Percentiles rank a stretch among this genome's conserved stretches.
Evolutionary conservation across 2,888 invertebrate genomes (phyloP).

Genomic region (Globia sparganii): DNA sequence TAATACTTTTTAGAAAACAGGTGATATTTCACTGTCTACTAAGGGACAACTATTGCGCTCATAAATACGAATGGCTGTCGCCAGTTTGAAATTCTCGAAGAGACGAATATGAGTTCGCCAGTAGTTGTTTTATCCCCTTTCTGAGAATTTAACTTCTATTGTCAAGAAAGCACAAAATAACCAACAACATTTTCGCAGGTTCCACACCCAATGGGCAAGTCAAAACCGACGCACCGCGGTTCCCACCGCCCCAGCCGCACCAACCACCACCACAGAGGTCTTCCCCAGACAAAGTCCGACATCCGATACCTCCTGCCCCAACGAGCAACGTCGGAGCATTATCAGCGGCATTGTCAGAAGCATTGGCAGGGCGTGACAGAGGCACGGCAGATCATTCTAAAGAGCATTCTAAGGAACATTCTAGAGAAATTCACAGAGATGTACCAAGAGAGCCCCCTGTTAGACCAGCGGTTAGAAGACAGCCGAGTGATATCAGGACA

Average conservation of each 20-base stretch:
- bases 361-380: slow-evolving; percentile 77
- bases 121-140: not conserved
- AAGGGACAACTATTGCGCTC: not conserved
- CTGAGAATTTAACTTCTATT: not conserved
- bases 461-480: slow-evolving; percentile 79
- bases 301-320: slow-evolving; percentile 70
- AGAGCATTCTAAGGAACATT: slow-evolving; percentile 67
- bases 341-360: slow-evolving; percentile 83
- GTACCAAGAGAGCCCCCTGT: slow-evolving; percentile 75
- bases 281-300: slow-evolving; percentile 81
- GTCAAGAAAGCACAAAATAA: not conserved
- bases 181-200: slow-evolving; percentile 68
- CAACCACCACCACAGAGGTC: slow-evolving; percentile 73
- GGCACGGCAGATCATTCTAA: slow-evolving; percentile 56
- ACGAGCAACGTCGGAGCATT: slow-evolving; percentile 79
- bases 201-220: slow-evolving; percentile 85
- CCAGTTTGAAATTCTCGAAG: not conserved
- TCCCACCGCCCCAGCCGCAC: slow-evolving; percentile 78
- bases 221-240: slow-evolving; percentile 82
- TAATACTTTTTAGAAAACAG: slow-evolving; percentile 5
- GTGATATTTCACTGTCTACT: not conserved
- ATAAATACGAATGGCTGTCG: not conserved
- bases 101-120: not conserved
- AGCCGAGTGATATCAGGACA: slow-evolving; percentile 83
- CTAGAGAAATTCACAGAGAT: slow-evolving; percentile 83